Evolutionary conservation across 53 echinoderm and acorn worm genomes (phyloP), one percentile per base, ranked within the genome.

Genomic region (Hippasteria phrygiana): DNA sequence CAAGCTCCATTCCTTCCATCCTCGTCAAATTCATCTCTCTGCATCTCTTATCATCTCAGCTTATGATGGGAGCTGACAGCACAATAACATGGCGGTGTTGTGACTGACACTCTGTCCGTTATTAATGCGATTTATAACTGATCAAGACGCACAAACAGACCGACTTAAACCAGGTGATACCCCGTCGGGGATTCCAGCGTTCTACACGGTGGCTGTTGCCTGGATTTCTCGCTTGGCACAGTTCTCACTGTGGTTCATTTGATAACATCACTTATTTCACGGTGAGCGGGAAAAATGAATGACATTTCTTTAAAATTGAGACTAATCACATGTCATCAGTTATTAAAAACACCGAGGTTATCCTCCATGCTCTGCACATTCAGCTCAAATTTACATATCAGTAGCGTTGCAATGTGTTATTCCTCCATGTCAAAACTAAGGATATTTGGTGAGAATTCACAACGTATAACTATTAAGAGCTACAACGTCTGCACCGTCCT

Each of bases 71-170:
- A 85, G 26, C 34, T 85, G 85, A 85, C 85, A 71, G 64, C 71
- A 54, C 69, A 85, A 85, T 70, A 85, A 85, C 85, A 85, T 24
- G 50, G n/a, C 85, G 22, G 71, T 50, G 70, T 69, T 85, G 71
- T 85, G 85, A 85, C 71, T 85, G 85, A 70, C 85, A 85, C 51
- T 35, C 85, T 36, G 85, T 71, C 71, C 67, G 85, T 85, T 85
- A 85, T 70, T 85, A 85, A 85, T 85, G 85, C 71, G 85, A 85
- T 85, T 85, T 83, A 50, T 31, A 85, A 37, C 71, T 85, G 85
- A 85, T 85, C 85, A 85, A 11, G 70, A 31, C 71, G 33, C 70
- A 64, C 13, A 69, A 71, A 85, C 71, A 35, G 85, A 70, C 85
- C 65, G 70, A 53, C 50, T 26, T 10, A 24, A 20, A 53, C 85